Base-by-base conservation (phyloP, 1,140 invertebrate genomes). In the Amyelois transitella region DNA sequence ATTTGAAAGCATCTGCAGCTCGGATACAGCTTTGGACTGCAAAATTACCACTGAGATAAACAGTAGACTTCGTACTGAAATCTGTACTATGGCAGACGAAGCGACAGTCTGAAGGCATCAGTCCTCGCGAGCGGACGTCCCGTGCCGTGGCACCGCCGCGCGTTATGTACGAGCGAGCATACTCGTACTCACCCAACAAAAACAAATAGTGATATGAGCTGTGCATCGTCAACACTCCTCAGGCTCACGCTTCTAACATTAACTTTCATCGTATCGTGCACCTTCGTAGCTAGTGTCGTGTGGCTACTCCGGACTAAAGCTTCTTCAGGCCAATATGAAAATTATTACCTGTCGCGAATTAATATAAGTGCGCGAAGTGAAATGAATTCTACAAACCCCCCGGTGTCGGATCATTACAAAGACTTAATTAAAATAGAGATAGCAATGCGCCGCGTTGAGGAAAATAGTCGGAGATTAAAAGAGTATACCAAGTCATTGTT, bases 371-470 rank as follows among this genome's bases (percentile, higher is more conserved):
- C 68, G 56, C 64, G 64, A 57, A 65, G 48, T 55, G 85, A 81
- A 49, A 63, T 55, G 63, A 81, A 83, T 67, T 72, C 78, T 2
- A 65, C 73, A 50, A 51, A 69, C 51, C 67, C 77, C 17, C 70
- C 77, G 18, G 66, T 86, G 50, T 80, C 84, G 53, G 86, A 88
- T 63, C 81, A 88, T 69, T 88, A 88, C 60, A 86, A 88, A 66
- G 87, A 87, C 62, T 75, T 89, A 71, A 86, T 89, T 75, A 88
- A 88, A 75, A 89, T 89, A 71, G 88, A 89, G 64, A 89, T 89
- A 57, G 86, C 86, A 22, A 88, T 88, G 76, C 76, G 88, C 6
- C 77, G 88, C 1, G 81, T 89, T 6, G 88, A 89, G 60, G 88
- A 89, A 64, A 89, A 89, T 49, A 89, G 88, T 60, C 77, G 84